Evolutionary conservation across 2,797 vertebrate species (phyloP).

Genomic region (Peromyscus attwateri): DNA sequence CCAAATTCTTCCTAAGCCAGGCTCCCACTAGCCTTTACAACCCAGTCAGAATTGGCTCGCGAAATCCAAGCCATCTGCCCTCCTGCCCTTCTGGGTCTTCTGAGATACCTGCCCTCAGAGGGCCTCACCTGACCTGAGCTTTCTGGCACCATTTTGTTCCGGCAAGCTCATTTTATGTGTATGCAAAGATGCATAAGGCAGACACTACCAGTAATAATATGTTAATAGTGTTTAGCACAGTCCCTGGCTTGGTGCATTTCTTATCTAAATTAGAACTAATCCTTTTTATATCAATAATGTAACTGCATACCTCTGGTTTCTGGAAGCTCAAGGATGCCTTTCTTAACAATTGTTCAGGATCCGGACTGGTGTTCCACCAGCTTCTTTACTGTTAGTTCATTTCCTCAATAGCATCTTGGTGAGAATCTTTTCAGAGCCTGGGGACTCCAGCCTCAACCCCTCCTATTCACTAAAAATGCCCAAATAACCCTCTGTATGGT

Average conservation of each 20-base stretch:
- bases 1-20: background rate
- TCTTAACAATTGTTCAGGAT: constrained; percentile 20
- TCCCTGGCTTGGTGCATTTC: background rate
- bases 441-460: constrained; percentile 67
- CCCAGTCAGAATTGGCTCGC: background rate
- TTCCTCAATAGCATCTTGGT: constrained; percentile 72
- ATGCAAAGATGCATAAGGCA: background rate
- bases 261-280: constrained; percentile 26
- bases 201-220: background rate
- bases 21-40: background rate
- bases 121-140: background rate
- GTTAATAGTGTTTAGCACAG: background rate
- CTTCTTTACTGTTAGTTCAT: constrained; percentile 28
- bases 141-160: background rate
- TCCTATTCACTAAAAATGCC: constrained; percentile 75
- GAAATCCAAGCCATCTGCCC: background rate
- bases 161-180: background rate
- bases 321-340: background rate
- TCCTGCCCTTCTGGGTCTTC: background rate
- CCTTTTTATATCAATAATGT: background rate
- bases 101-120: background rate
- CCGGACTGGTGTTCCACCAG: constrained; percentile 50
- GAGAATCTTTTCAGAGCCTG: constrained; percentile 74
- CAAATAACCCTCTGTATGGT: constrained; percentile 60
- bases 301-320: background rate